These are phyloP conservation scores for Harpalus rufipes DNA, from an alignment of 2,888 invertebrate genomes.

Conservation along the genomic window DNA sequence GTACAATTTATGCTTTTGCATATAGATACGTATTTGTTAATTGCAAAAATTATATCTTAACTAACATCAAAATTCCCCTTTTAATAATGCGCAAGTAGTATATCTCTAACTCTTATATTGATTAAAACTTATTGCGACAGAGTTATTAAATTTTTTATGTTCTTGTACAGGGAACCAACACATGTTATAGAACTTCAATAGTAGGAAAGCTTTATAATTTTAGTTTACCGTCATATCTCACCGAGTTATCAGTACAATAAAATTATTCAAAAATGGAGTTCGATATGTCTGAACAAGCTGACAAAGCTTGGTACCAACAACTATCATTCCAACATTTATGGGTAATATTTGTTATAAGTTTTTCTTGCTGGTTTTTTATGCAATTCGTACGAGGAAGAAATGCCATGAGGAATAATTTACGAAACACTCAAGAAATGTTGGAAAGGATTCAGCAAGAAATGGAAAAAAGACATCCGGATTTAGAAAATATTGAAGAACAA, in stretches of 20 bases:
- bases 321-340: conserved; percentile 68
- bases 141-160: conserved; percentile 47
- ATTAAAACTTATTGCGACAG: conserved; percentile 36
- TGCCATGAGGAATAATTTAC: conserved; percentile 74
- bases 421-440: conserved; percentile 75
- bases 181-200: conserved; percentile 18
- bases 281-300: conserved; percentile 28
- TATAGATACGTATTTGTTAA: too few species aligned
- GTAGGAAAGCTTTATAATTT: neutral
- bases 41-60: too few species aligned
- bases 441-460: conserved; percentile 72
- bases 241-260: conserved; percentile 22
- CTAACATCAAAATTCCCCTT: too few species aligned
- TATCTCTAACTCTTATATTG: conserved; percentile 46
- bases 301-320: conserved; percentile 29
- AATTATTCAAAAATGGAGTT: conserved; percentile 44
- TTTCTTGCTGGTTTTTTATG: conserved; percentile 73
- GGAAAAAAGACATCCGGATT: conserved; percentile 8
- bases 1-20: too few species aligned
- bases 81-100: neutral
- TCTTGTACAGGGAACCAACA: conserved; percentile 18
- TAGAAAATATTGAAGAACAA: conserved; percentile 72
- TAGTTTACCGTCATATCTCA: conserved; percentile 33
- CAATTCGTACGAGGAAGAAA: conserved; percentile 73
- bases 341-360: conserved; percentile 72